Evolutionary conservation across 2,888 invertebrate genomes (phyloP), one percentile per base, ranked within the genome.

Genomic region (Drosophila imparisetae): DNA sequence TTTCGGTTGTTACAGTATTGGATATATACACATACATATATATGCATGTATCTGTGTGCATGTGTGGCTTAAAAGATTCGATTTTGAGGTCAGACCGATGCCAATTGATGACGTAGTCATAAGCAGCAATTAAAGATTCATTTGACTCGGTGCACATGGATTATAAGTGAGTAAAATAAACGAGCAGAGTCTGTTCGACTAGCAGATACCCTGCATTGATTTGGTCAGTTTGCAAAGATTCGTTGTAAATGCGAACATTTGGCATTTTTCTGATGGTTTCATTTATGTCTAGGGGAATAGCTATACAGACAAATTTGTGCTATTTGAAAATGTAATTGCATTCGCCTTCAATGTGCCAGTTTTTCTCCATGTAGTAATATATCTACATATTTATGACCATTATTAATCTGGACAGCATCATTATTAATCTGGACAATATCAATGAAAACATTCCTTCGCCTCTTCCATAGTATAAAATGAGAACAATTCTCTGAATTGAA

Each of bases 91-190:
- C 45, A 24, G 24, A 15, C 4, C 24, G 45, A 15, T 24, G 45
- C 45, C 24, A 24, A 15, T 40, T 49, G 45, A 58, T 74, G 70
- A 74, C 50, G 76, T 64, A 63, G 29, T 32, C 50, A 32, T 27
- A 61, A 50, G 42, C 30, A 30, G 54, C 77, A 67, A 75, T 72
- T 77, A 68, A 24, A 59, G 68, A 73, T 61, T 77, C 78, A 52
- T 59, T 40, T 55, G 50, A 40, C 55, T 50, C 58, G 57, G 24
- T 45, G 42, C 45, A 45, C 24, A 45, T 45, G 24, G 24, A 24
- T 10, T 8, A n/a, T n/a, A 40, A n/a, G n/a, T 40, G 10, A 18
- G 10, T 38, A 8, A 38, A 40, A 24, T 24, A 4, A 7, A 24
- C 24, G 4, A 45, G 7, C 15, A 24, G 45, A 8, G 24, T 24